Base-by-base conservation (phyloP, 2,113 vertebrate genomes). In the Coturnix japonica region DNA sequence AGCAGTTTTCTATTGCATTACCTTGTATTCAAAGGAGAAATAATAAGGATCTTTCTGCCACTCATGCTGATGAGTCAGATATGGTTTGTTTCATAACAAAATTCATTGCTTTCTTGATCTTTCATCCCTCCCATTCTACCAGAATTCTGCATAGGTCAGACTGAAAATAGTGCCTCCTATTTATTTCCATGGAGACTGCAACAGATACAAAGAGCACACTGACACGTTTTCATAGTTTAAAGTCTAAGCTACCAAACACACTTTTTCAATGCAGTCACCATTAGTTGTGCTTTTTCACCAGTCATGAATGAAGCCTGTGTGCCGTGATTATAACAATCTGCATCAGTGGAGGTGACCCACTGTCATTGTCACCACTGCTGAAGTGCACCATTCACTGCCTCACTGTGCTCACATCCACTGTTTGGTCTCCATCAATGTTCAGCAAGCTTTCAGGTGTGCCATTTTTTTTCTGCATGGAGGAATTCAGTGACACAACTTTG, bases 61-160 rank as follows among this genome's bases (percentile, higher is more conserved):
- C 56, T 95, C 22, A 28, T 71, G 46, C 33, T 72, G 69, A 75
- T 90, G 87, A 95, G 31, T 90, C 87, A 95, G 79, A 83, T 63
- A 35, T 1, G 11, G 78, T 79, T 92, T 93, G 74, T 60, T 91
- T 85, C 65, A 11, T 84, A 88, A 60, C 65, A 81, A 43, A 69
- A 81, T 57, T 43, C 72, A 85, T 80, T 60, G 60, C 39, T 81
- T 88, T 73, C 88, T 81, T 94, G 53, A 56, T 91, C 76, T 80
- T 19, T 74, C 51, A 13, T 37, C 30, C 60, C 82, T 91, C 44
- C 57, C 31, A 56, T 81, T 78, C 80, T 86, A 51, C 43, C 37
- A 83, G 70, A 84, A 90, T 54, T 67, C 76, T 91, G 71, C 17
- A 3, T 56, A 56, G 17, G 28, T 18, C 16, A 10, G 30, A 31